Percentiles rank a stretch among this genome's conserved stretches.
Evolutionary conservation across 1,140 invertebrate species (phyloP).

Genomic region (Chlorops oryzae): DNA sequence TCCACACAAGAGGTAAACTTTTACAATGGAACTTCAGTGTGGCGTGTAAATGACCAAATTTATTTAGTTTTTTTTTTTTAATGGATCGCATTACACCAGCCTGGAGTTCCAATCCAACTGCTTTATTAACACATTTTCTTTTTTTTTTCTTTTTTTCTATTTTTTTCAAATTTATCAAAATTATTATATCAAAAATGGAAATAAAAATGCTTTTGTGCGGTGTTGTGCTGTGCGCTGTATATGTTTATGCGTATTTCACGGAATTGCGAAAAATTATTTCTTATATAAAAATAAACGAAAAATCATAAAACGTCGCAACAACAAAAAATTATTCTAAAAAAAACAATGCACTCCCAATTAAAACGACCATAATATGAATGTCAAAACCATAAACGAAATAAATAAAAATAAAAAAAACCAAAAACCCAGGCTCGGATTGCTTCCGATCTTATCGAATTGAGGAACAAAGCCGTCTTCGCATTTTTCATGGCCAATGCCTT

Average conservation of each 20-base stretch:
- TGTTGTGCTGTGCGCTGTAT: conserved; percentile 14
- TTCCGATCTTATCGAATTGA: conserved; percentile 80
- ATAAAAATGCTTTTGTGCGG: conserved; percentile 17
- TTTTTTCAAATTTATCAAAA: conserved; percentile 12
- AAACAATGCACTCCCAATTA: not conserved
- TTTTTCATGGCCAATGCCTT: conserved; percentile 99
- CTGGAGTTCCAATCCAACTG: conserved; percentile 14
- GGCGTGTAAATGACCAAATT: no score
- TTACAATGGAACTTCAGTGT: conserved; percentile 17
- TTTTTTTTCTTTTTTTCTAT: conserved; percentile 22
- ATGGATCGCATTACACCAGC: no score
- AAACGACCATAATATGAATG: conserved; percentile 1
- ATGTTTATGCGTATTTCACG: no score
- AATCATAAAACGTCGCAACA: not conserved
- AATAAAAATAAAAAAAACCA: conserved; percentile 30
- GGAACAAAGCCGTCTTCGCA: conserved; percentile 94
- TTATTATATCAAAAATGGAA: conserved; percentile 3
- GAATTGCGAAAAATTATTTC: conserved; percentile 1
- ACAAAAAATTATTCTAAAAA: not conserved
- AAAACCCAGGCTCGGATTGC: conserved; percentile 72
- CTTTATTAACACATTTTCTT: conserved; percentile 33
- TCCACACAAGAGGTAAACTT: conserved; percentile 77
- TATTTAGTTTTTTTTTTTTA: no score
- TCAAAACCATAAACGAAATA: conserved; percentile 3
- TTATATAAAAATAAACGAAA: conserved; percentile 4